Evolutionary conservation across 2,113 vertebrate species (phyloP).

Genomic region (Tenebrosternarchus preto): DNA sequence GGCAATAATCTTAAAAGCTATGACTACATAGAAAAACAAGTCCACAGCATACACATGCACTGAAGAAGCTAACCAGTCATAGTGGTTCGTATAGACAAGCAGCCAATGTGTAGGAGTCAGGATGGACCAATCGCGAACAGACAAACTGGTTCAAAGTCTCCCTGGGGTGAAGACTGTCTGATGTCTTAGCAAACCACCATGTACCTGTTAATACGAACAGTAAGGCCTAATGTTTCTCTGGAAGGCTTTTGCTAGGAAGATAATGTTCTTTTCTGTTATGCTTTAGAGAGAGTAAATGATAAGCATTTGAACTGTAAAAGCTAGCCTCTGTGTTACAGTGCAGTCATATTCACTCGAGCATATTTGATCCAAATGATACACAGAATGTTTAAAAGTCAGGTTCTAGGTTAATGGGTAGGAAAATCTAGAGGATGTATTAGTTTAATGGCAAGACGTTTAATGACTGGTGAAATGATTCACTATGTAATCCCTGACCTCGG

Average conservation of each 20-base stretch:
- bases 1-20: too few relatives aligned
- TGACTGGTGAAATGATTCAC: constrained; percentile 4
- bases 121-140: too few relatives aligned
- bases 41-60: too few relatives aligned
- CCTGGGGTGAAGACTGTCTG: neutral
- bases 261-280: neutral
- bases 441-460: neutral
- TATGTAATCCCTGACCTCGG: neutral
- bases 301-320: neutral
- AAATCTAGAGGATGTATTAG: neutral
- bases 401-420: neutral
- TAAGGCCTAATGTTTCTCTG: neutral
- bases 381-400: too few relatives aligned
- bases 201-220: neutral
- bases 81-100: too few relatives aligned
- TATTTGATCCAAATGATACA: neutral
- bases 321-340: neutral
- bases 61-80: too few relatives aligned
- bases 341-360: neutral
- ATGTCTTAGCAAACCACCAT: neutral
- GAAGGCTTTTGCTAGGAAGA: neutral
- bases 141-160: too few relatives aligned
- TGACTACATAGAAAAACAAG: too few relatives aligned
- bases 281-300: neutral
- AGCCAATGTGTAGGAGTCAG: too few relatives aligned